Evolutionary conservation across 2,113 vertebrate species (phyloP), one percentile per base, ranked within the genome.

Genomic region (Ramphastos sulfuratus): DNA sequence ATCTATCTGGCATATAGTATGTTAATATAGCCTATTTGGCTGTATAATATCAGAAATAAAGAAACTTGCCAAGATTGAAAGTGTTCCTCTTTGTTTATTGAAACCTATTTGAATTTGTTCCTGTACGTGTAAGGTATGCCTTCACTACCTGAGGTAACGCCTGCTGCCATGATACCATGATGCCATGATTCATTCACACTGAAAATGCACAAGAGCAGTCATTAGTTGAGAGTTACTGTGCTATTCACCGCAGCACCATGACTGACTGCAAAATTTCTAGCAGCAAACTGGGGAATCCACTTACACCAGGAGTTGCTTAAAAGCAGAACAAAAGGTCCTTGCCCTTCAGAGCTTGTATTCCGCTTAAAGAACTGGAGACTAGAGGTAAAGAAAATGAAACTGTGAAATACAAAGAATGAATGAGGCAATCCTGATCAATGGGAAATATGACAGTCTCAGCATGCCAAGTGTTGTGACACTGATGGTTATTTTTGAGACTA

Each of bases 381-480:
- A 31, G 27, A 66, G 9, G 44, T 92, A 75, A 75, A 85, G 52
- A 60, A 72, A 91, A 67, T 75, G 6, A 39, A 75, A 65, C 21
- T 10, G 10, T 44, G 79, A 93, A 73, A 60, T n/a, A 24, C 2
- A 11, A 64, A 70, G 71, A 39, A 60, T 59, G 65, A 39, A 8
- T 64, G 75, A 91, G 42, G 37, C 7, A 1, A 1, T 78, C 4
- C 0, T 1, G 0, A 23, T 71, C 33, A 60, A 8, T 15, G 27
- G 30, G 28, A 80, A 63, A 74, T 79, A 39, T 28, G 21, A 7
- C 10, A n/a, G n/a, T 52, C 52, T 79, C 46, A 63, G 50, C 12
- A 64, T 75, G 31, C 48, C 44, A 27, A 24, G 18, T 58, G 39
- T 4, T 60, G 4, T 55, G 54, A 23, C 39, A 73, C 8, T 65